A percentile compares a stretch with the other conserved stretches of the same genome.
These are phyloP conservation scores for Deroplatys truncata DNA, from an alignment of 2,888 invertebrate genomes.

Conservation along the genomic window DNA sequence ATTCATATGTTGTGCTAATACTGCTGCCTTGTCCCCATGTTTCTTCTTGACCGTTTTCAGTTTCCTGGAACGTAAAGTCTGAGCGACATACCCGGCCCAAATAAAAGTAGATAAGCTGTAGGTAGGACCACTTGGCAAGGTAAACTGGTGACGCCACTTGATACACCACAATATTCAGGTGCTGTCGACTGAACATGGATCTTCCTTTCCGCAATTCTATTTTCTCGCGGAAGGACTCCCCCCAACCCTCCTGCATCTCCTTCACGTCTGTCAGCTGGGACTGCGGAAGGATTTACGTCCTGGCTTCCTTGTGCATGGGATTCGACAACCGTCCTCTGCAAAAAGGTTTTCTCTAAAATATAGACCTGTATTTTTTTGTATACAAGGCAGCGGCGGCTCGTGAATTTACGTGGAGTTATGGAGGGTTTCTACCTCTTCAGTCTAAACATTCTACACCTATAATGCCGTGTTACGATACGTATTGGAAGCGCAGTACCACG, in stretches of 20 bases:
- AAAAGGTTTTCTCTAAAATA: not conserved
- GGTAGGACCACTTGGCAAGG: too few species aligned
- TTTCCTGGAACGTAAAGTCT: too few species aligned
- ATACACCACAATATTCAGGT: not conserved
- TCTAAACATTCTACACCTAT: too few species aligned
- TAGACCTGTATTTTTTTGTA: not conserved
- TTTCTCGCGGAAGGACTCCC: not conserved
- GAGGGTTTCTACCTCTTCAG: too few species aligned
- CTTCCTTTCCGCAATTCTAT: not conserved
- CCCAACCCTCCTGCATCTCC: too few species aligned
- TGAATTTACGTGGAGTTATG: not conserved
- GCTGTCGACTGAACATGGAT: not conserved
- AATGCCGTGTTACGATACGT: too few species aligned
- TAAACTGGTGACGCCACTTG: not conserved
- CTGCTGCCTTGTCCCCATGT: too few species aligned
- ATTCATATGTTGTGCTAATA: too few species aligned
- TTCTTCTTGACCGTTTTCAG: too few species aligned
- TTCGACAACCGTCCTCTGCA: not conserved
- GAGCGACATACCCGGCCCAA: too few species aligned
- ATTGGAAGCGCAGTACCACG: too few species aligned
- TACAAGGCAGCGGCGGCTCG: not conserved
- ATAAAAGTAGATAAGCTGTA: too few species aligned
- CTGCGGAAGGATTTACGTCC: not conserved
- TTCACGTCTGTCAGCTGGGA: not conserved
- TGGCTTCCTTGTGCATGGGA: not conserved